Evolutionary conservation across 1,140 invertebrate genomes (phyloP), one percentile per base, ranked within the genome.

Genomic region (Drosophila lacertosa): DNA sequence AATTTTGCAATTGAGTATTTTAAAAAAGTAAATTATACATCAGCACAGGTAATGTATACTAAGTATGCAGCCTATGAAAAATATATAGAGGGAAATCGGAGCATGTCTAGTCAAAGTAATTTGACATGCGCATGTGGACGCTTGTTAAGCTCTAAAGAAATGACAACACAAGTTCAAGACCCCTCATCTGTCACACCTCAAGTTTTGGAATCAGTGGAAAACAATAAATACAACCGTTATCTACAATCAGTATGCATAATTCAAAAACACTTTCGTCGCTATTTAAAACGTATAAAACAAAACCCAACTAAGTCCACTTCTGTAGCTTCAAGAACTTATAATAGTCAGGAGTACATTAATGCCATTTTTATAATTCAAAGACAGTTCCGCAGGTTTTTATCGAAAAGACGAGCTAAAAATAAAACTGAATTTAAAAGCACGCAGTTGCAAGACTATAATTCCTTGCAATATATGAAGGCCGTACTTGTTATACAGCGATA

Each of bases 1-100:
- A 77, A 90, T 15, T 93, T 92, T 66, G 93, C 92, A 59, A 90
- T 92, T 16, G 72, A 92, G 11, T 92, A 93, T 65, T 92, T 93
- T 88, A 71, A 91, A 42, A 92, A 91, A 26, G 82, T 93, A 20
- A 72, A 92, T 37, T 75, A 77, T 18, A 84, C 89, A 33, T 88
- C 91, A 50, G 86, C 59, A 0, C 35, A 57, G 0, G 73, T 72
- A 7, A 63, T 67, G 22, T 50, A 59, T 26, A 73, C 53, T 1
- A 72, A 70, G 11, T 89, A 86, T 33, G 6, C 63, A 5, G 47
- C 70, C 0, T 90, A 89, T 55, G 89, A 90, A 65, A 78, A 89
- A 24, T 84, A 72, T 48, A 33, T 66, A 3, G 63, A 74, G 15
- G 64, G 55, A 33, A 86, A 60, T 37, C 44, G 44, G 15, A 63